Evolutionary conservation across 2,113 vertebrate species (phyloP).

Genomic region (Crotalus tigris): DNA sequence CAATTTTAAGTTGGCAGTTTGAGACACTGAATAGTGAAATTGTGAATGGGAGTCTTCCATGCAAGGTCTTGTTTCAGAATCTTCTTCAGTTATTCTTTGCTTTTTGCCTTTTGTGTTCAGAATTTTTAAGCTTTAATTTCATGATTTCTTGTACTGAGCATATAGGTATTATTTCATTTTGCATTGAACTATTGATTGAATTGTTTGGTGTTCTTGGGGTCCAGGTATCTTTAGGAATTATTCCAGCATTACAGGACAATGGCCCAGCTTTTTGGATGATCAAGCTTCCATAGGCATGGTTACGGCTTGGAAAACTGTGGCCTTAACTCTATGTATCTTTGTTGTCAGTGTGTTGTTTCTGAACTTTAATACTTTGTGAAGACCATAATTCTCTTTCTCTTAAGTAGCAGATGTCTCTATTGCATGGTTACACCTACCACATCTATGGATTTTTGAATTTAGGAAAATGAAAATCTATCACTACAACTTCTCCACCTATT

Average conservation of each 20-base stretch:
- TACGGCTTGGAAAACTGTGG: not conserved
- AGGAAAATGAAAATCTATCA: not conserved
- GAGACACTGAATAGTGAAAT: not conserved
- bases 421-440: not conserved
- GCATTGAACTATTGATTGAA: not conserved
- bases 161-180: not conserved
- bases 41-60: not conserved
- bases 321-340: not conserved
- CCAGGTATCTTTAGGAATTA: not conserved
- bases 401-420: not conserved
- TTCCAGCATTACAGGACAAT: not conserved
- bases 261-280: not conserved
- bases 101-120: no score
- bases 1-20: not conserved
- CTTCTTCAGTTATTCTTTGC: no score
- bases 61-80: not conserved
- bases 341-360: not conserved
- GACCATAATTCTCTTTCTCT: not conserved
- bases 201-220: not conserved
- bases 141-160: not conserved
- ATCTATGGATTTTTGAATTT: not conserved
- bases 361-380: not conserved
- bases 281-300: not conserved
- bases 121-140: not conserved
- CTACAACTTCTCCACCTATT: not conserved